These are phyloP conservation scores for Megalops cyprinoides DNA, from an alignment of 2,797 vertebrate species.

Conservation along the genomic window DNA sequence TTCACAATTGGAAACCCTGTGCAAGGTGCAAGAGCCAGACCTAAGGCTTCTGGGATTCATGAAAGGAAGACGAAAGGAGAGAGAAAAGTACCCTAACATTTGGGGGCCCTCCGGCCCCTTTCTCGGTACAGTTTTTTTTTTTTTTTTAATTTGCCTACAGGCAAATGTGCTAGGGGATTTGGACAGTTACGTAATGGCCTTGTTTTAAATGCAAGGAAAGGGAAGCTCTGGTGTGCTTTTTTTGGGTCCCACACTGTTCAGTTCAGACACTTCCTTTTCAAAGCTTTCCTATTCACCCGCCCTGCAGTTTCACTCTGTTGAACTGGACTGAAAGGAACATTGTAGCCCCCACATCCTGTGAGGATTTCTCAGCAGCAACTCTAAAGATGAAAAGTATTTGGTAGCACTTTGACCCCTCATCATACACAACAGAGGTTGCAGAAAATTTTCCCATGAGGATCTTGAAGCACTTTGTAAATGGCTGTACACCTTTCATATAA, in stretches of 20 bases:
- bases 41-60: neutral
- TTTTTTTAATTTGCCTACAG: conserved; percentile 38
- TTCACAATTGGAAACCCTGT: conserved; percentile 12
- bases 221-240: conserved; percentile 53
- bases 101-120: neutral
- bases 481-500: too few species aligned
- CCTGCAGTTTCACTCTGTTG: neutral
- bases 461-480: neutral
- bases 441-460: neutral
- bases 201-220: conserved; percentile 45
- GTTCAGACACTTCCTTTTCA: conserved; percentile 58
- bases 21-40: neutral
- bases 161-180: neutral
- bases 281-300: conserved; percentile 33
- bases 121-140: neutral
- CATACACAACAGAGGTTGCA: neutral
- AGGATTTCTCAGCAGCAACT: conserved; percentile 1
- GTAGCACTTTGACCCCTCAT: too few species aligned
- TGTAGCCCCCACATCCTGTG: neutral
- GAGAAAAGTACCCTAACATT: neutral
- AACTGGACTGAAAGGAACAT: conserved; percentile 12
- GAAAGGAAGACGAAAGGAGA: neutral
- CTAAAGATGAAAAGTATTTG: neutral
- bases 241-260: conserved; percentile 49
- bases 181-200: conserved; percentile 65